These are phyloP conservation scores for Enteromius thamalakanensis DNA, from an alignment of 2,797 vertebrate species.

Conservation along the genomic window DNA sequence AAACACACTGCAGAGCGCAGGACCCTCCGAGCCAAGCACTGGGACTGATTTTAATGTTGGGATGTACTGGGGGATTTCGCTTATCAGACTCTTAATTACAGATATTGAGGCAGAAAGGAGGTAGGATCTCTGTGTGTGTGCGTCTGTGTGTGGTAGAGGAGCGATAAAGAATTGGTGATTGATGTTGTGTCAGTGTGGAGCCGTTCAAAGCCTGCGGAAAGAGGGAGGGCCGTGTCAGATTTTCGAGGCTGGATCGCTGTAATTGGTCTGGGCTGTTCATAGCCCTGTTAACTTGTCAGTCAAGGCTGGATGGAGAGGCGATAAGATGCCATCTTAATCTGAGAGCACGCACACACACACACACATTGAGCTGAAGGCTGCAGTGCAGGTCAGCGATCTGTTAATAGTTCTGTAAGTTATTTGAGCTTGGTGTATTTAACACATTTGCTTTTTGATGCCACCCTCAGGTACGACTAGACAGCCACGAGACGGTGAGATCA, in stretches of 20 bases:
- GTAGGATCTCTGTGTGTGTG: constrained; percentile 29
- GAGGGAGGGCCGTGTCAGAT: constrained; percentile 51
- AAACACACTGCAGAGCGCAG: constrained; percentile 37
- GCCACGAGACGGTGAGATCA: constrained; percentile 67
- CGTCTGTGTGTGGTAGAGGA: constrained; percentile 17
- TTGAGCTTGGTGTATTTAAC: constrained; percentile 29
- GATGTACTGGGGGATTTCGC: constrained; percentile 48
- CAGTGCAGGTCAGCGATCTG: constrained; percentile 1
- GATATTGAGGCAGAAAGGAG: constrained; percentile 34
- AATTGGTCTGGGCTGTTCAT: constrained; percentile 51
- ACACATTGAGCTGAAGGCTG: constrained; percentile 14
- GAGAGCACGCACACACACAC: background rate
- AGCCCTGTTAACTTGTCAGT: constrained; percentile 53
- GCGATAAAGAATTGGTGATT: constrained; percentile 50
- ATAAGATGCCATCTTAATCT: constrained; percentile 30
- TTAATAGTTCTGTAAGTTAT: constrained; percentile 20
- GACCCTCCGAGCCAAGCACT: constrained; percentile 41
- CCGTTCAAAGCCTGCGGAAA: constrained; percentile 45
- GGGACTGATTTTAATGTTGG: constrained; percentile 53
- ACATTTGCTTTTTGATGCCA: background rate
- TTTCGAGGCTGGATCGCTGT: constrained; percentile 45
- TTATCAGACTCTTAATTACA: constrained; percentile 55
- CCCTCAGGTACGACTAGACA: constrained; percentile 63
- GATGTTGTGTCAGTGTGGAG: constrained; percentile 54
- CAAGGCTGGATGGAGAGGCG: constrained; percentile 38